Conservation (phyloP, 2,797 vertebrate genomes). For the Champsocephalus gunnari region DNA sequence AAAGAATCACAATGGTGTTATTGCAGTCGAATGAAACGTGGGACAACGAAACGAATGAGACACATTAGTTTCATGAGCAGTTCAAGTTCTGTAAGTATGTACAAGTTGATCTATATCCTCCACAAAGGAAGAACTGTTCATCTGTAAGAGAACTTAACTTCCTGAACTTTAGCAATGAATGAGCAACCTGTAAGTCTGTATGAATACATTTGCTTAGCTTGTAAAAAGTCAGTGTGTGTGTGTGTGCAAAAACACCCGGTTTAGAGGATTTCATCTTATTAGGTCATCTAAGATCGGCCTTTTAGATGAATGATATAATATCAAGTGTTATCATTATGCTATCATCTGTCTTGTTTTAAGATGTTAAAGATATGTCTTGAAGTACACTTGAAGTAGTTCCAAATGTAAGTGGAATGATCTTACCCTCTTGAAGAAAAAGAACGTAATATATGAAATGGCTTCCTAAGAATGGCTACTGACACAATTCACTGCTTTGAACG, state of each 20-base stretch:
- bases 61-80: constrained; percentile 20
- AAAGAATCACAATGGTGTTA: constrained; percentile 38
- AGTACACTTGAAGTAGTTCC: neutral
- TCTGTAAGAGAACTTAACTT: neutral
- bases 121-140: neutral
- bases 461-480: neutral
- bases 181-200: too few relatives aligned
- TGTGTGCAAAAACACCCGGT: neutral
- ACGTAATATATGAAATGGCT: neutral
- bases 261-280: neutral
- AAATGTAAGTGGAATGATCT: neutral
- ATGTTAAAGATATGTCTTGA: neutral
- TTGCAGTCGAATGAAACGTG: constrained; percentile 18
- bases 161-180: too few relatives aligned
- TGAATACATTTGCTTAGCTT: too few relatives aligned
- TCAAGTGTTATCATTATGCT: neutral
- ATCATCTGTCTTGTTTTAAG: neutral
- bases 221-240: too few relatives aligned
- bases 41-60: constrained; percentile 20
- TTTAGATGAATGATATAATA: neutral
- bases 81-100: constrained; percentile 11
- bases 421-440: neutral
- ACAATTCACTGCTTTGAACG: neutral
- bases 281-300: neutral
- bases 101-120: constrained; percentile 1